These are phyloP conservation scores for Lytechinus pictus DNA, from an alignment of 35 echinoderm and acorn worm species.

Conservation along the genomic window DNA sequence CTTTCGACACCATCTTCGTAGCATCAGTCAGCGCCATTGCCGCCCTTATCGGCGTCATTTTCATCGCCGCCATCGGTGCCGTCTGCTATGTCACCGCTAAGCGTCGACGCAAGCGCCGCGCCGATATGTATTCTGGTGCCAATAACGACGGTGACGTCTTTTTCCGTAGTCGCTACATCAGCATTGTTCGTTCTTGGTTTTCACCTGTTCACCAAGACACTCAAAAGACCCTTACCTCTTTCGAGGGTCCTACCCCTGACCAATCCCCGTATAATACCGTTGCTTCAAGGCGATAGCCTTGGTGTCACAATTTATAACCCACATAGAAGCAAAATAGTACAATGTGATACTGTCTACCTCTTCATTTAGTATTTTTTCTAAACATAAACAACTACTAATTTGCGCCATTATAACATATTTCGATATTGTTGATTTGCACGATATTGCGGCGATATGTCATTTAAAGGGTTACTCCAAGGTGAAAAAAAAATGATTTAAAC, in stretches of 20 bases:
- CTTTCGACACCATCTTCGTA: slow-evolving; percentile 14
- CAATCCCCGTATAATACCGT: slow-evolving; percentile 46
- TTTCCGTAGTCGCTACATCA: slow-evolving; percentile 63
- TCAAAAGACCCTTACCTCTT: slow-evolving; percentile 50
- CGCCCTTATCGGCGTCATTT: slow-evolving; percentile 7
- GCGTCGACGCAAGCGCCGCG: not conserved
- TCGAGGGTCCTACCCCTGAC: slow-evolving; percentile 29
- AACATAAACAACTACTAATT: no score
- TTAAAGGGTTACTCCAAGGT: no score
- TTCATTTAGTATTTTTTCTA: no score
- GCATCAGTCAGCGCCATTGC: not conserved
- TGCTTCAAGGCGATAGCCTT: not conserved
- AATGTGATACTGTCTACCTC: no score
- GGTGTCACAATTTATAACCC: not conserved
- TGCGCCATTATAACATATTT: no score
- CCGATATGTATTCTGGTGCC: not conserved
- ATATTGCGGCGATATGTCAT: no score
- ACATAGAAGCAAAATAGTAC: no score
- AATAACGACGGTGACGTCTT: slow-evolving; percentile 48
- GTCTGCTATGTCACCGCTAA: not conserved
- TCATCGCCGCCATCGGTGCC: not conserved
- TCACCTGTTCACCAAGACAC: slow-evolving; percentile 61
- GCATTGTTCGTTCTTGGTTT: slow-evolving; percentile 65
- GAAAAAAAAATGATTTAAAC: no score
- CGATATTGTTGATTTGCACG: no score